Evolutionary conservation across 2,888 invertebrate genomes (phyloP).

Genomic region (Sinohyriopsis cumingii): DNA sequence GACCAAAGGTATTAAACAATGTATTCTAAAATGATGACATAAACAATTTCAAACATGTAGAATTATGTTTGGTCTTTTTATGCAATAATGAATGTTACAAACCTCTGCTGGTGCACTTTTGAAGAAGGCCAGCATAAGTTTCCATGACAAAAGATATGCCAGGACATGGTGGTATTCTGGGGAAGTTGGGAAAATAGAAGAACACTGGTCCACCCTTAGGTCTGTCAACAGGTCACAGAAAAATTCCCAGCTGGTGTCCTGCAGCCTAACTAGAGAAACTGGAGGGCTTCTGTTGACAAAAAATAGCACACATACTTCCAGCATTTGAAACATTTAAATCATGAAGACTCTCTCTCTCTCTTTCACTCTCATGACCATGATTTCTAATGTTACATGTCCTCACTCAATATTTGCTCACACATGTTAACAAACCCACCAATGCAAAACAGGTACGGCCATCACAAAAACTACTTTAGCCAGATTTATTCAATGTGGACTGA

Average conservation of each 20-base stretch:
- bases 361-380: too few species aligned
- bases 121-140: conserved; percentile 79
- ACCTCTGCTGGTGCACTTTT: conserved; percentile 80
- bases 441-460: too few species aligned
- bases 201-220: conserved; percentile 54
- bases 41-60: too few species aligned
- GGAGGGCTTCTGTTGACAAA: conserved; percentile 55
- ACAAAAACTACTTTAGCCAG: too few species aligned
- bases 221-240: conserved; percentile 60
- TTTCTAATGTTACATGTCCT: too few species aligned
- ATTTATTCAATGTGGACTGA: too few species aligned
- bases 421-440: too few species aligned
- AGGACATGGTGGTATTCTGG: conserved; percentile 75
- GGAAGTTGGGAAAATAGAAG: conserved; percentile 68
- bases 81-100: conserved; percentile 58
- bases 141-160: conserved; percentile 84
- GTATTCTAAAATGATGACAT: too few species aligned
- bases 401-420: too few species aligned
- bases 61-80: too few species aligned
- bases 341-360: too few species aligned
- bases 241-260: conserved; percentile 45
- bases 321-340: too few species aligned
- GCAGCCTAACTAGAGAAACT: conserved; percentile 47
- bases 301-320: not conserved
- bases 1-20: not conserved